Conservation (phyloP, 1,140 invertebrate species). For the Liolophura sinensis region DNA sequence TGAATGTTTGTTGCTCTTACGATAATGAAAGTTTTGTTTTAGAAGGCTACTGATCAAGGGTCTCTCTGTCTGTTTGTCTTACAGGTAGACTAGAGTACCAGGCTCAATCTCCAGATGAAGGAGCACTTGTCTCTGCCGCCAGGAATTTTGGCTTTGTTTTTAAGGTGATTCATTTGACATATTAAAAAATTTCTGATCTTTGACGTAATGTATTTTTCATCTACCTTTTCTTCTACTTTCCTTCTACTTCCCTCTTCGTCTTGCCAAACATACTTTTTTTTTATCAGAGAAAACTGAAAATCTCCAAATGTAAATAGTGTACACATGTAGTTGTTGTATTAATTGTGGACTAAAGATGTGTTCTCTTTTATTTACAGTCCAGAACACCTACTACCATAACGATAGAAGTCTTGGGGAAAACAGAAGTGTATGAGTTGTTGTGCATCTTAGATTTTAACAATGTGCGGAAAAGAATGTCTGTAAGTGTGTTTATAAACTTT, state of each 20-base stretch:
- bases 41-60: no score
- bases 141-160: conserved; percentile 97
- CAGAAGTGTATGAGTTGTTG: conserved; percentile 89
- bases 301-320: no score
- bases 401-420: conserved; percentile 52
- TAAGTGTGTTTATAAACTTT: conserved; percentile 45
- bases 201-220: neutral
- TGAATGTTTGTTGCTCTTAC: no score
- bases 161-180: conserved; percentile 65
- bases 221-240: neutral
- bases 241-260: no score
- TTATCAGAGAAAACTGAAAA: no score
- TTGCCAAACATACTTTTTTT: no score
- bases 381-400: conserved; percentile 62
- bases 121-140: conserved; percentile 94
- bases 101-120: conserved; percentile 97
- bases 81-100: conserved; percentile 75
- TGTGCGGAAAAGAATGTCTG: conserved; percentile 98
- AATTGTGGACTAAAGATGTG: no score
- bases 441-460: conserved; percentile 99
- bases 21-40: no score
- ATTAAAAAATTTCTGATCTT: neutral
- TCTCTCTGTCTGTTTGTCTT: neutral
- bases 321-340: no score
- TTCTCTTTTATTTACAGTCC: conserved; percentile 31